phyloP scores from a whole-genome alignment of 1,140 invertebrate genomes.

The Cataglyphis hispanica region DNA sequence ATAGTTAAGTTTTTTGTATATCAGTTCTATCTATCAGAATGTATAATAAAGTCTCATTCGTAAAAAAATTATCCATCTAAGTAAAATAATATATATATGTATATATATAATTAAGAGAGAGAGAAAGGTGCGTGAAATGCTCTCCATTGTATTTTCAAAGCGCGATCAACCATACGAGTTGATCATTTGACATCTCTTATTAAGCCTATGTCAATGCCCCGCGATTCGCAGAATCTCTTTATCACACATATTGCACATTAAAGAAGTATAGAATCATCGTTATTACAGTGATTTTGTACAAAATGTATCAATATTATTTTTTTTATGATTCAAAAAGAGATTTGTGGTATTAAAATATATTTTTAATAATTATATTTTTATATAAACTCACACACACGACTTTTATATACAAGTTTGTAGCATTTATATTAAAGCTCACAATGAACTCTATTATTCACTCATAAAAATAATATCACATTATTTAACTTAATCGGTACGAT shows the following conservation, averaged over 20 bases:
- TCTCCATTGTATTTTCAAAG: not conserved
- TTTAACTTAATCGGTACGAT: not conserved
- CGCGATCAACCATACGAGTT: not conserved
- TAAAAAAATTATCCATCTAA: constrained; percentile 15
- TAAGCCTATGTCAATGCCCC: constrained; percentile 4
- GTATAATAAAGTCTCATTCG: constrained; percentile 24
- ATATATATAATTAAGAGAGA: not conserved
- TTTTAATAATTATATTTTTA: not conserved
- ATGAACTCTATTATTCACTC: not conserved
- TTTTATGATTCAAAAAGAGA: not conserved
- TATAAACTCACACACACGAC: not conserved
- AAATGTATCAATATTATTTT: not conserved
- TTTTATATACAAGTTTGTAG: not conserved
- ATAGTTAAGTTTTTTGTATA: not conserved
- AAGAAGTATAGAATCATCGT: constrained; percentile 1
- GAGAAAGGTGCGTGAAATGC: not conserved
- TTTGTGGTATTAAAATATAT: constrained; percentile 16
- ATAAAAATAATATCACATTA: not conserved
- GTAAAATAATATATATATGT: not conserved
- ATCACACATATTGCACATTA: not conserved
- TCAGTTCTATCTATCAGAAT: not conserved
- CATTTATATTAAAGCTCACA: not conserved
- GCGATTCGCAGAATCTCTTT: not conserved
- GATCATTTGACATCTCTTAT: constrained; percentile 35
- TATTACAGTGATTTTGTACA: not conserved